Evolutionary conservation across 2,113 vertebrate genomes (phyloP).

Genomic region (Larimichthys polyactis): DNA sequence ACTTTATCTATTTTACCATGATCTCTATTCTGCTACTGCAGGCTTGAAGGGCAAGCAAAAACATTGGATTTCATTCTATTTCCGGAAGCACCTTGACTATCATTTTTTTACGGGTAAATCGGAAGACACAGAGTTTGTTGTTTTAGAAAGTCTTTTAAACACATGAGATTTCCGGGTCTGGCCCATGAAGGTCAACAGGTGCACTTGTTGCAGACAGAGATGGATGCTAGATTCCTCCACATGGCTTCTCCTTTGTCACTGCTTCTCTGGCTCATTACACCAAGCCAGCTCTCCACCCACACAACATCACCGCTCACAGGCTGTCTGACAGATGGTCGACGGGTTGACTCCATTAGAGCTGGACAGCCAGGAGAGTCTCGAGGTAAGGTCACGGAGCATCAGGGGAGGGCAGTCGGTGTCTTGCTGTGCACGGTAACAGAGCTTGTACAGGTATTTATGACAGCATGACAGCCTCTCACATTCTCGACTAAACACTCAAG

Average conservation of each 20-base stretch:
- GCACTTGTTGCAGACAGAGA: constrained; percentile 40
- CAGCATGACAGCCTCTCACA: neutral
- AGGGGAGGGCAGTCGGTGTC: neutral
- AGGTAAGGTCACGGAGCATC: constrained; percentile 10
- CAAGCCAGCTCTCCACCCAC: neutral
- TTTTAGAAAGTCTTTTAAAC: neutral
- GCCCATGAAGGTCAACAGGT: constrained; percentile 4
- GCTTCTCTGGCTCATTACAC: constrained; percentile 50
- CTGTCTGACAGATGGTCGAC: constrained; percentile 40
- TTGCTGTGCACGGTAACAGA: neutral
- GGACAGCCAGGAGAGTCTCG: neutral
- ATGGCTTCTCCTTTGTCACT: neutral
- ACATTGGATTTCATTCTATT: neutral
- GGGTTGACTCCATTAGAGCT: constrained; percentile 24
- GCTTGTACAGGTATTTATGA: neutral
- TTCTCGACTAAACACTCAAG: too few relatives aligned
- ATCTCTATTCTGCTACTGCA: neutral
- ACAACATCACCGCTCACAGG: constrained; percentile 9
- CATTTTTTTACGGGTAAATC: neutral
- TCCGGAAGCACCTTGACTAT: neutral
- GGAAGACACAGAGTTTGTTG: neutral
- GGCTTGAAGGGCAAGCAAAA: neutral
- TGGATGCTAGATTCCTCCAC: constrained; percentile 13
- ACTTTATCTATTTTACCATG: neutral
- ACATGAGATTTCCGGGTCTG: neutral